Percentiles rank a stretch among this genome's conserved stretches.
Conservation (phyloP, 2,888 invertebrate species). For the Hypselothyrea guttata region DNA sequence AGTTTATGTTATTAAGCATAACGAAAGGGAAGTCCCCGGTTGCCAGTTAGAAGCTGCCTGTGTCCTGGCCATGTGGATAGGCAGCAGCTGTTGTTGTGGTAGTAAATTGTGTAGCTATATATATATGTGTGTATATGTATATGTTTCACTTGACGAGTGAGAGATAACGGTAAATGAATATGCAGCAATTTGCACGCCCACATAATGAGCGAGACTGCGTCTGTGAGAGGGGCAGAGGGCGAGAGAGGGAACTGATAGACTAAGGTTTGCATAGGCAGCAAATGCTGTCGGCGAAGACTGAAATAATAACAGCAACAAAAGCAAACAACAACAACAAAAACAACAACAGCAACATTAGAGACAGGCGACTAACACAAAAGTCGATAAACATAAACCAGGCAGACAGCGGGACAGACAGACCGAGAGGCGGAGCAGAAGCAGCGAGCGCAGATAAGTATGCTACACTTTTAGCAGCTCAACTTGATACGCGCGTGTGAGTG, state of each 20-base stretch:
- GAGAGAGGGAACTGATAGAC: conserved; percentile 2
- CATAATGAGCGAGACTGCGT: conserved; percentile 62
- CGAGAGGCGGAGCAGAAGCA: conserved; percentile 7
- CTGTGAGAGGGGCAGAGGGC: too few species aligned
- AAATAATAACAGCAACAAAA: conserved; percentile 61
- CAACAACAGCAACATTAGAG: conserved; percentile 4
- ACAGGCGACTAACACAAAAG: conserved; percentile 71
- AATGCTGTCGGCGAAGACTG: conserved; percentile 36
- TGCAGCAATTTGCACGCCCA: conserved; percentile 78
- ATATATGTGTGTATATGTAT: conserved; percentile 38
- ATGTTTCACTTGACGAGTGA: conserved; percentile 71
- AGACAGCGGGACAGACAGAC: conserved; percentile 12
- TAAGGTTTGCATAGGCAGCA: neutral
- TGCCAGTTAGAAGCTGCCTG: conserved; percentile 7
- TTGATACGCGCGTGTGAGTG: conserved; percentile 11
- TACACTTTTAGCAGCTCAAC: conserved; percentile 48
- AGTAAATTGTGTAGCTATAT: conserved; percentile 20
- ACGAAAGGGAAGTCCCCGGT: conserved; percentile 18
- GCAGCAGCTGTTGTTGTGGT: conserved; percentile 53
- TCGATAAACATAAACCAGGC: conserved; percentile 74
- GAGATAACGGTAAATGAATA: conserved; percentile 77
- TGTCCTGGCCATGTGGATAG: conserved; percentile 5
- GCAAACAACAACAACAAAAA: conserved; percentile 36
- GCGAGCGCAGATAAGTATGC: conserved; percentile 70
- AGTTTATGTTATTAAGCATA: conserved; percentile 76